Percentiles rank a stretch among this genome's conserved stretches.
Conservation (phyloP, 2,888 invertebrate species). For the Byasa hedistus region DNA sequence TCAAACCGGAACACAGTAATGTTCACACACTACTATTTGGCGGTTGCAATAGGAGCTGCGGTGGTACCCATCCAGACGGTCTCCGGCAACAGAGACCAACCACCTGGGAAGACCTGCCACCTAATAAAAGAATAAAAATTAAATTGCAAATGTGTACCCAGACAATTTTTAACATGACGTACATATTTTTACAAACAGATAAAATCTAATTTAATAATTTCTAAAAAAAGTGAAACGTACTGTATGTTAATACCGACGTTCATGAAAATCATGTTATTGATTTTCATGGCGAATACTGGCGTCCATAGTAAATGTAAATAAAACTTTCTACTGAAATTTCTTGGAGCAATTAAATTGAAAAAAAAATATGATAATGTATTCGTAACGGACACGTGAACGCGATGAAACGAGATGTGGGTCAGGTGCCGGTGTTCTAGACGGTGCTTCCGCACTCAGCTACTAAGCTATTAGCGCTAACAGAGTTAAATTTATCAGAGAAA, state of each 20-base stretch:
- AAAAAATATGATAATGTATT: constrained; percentile 13
- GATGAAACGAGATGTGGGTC: constrained; percentile 37
- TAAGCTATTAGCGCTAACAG: no score
- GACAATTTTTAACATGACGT: no score
- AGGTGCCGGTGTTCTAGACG: constrained; percentile 31
- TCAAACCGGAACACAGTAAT: no score
- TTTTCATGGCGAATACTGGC: background rate
- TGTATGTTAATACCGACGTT: constrained; percentile 17
- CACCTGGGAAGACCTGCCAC: no score
- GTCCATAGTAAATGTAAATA: background rate
- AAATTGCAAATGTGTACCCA: no score
- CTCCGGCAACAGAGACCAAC: no score
- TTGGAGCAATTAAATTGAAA: background rate
- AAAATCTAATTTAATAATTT: background rate
- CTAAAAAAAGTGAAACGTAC: constrained; percentile 3
- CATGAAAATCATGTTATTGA: constrained; percentile 9
- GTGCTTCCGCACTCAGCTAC: constrained; percentile 2
- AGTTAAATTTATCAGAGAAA: no score
- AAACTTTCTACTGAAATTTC: background rate
- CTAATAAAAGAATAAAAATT: no score
- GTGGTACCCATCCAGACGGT: no score
- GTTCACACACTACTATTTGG: no score
- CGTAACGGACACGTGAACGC: constrained; percentile 32
- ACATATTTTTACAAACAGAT: no score
- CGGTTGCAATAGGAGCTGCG: no score